Conservation (phyloP, 1,140 invertebrate genomes). For the Trypoxylus dichotomus region DNA sequence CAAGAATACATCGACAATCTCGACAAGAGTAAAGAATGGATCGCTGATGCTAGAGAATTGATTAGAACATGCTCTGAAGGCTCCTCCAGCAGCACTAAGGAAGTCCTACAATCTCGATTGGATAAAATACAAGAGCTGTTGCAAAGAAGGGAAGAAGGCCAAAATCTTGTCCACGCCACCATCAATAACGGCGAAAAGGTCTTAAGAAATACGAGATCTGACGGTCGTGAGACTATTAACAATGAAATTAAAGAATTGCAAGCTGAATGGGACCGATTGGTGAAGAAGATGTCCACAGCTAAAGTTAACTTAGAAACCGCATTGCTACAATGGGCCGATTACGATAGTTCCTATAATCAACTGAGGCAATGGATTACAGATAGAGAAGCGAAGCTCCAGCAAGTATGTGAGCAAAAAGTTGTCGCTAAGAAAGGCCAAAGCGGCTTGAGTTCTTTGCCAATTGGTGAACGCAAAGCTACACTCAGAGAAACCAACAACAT, state of each 20-base stretch:
- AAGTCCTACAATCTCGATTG: slow-evolving; percentile 79
- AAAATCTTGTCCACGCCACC: slow-evolving; percentile 84
- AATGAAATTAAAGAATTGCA: slow-evolving; percentile 87
- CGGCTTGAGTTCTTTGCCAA: slow-evolving; percentile 75
- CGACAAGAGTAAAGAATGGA: slow-evolving; percentile 82
- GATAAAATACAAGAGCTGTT: slow-evolving; percentile 82
- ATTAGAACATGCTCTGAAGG: slow-evolving; percentile 79
- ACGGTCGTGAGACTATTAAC: slow-evolving; percentile 87
- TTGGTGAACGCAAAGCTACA: slow-evolving; percentile 84
- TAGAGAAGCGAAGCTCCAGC: slow-evolving; percentile 89
- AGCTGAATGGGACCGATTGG: slow-evolving; percentile 88
- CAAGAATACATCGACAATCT: slow-evolving; percentile 80
- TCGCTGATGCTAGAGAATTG: slow-evolving; percentile 82
- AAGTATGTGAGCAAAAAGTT: slow-evolving; percentile 87
- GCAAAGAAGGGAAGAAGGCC: slow-evolving; percentile 85
- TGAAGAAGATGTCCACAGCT: slow-evolving; percentile 88
- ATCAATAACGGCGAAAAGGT: slow-evolving; percentile 94
- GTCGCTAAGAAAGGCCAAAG: slow-evolving; percentile 74
- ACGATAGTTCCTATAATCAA: slow-evolving; percentile 87
- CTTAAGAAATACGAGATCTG: slow-evolving; percentile 80
- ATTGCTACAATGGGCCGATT: slow-evolving; percentile 93
- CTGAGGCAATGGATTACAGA: slow-evolving; percentile 95
- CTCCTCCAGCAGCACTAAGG: slow-evolving; percentile 77
- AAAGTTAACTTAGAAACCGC: slow-evolving; percentile 92
- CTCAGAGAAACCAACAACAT: slow-evolving; percentile 90